Evolutionary conservation across 2,888 invertebrate species (phyloP).

Genomic region (Cabera pusaria): DNA sequence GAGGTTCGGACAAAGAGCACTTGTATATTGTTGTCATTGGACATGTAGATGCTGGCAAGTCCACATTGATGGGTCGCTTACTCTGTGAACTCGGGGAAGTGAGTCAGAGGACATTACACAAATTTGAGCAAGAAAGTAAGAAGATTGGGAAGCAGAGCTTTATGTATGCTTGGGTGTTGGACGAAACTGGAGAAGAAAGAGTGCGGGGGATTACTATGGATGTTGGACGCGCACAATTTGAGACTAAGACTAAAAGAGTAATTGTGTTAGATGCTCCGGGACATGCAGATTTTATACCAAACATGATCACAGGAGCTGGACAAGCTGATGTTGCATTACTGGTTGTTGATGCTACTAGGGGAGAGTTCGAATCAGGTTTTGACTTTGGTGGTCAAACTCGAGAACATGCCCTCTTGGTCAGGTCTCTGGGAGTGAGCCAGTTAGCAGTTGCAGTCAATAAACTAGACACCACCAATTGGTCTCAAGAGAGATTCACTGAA

Average conservation of each 20-base stretch:
- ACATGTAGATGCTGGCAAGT: constrained; percentile 99
- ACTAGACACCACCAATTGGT: constrained; percentile 98
- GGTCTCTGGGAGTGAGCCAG: constrained; percentile 95
- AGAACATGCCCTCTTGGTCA: constrained; percentile 97
- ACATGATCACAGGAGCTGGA: constrained; percentile 99
- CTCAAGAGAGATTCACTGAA: constrained; percentile 94
- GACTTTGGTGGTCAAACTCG: constrained; percentile 98
- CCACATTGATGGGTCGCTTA: constrained; percentile 98
- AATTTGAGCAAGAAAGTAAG: constrained; percentile 98
- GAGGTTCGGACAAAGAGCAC: constrained; percentile 92
- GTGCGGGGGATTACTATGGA: constrained; percentile 99
- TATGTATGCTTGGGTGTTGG: constrained; percentile 99
- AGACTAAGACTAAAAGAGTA: constrained; percentile 91
- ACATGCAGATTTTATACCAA: constrained; percentile 99
- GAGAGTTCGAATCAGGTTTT: constrained; percentile 99
- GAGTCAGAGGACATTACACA: constrained; percentile 94
- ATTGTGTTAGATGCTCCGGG: constrained; percentile 98
- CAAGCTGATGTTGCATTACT: constrained; percentile 99
- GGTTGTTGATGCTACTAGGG: constrained; percentile 97
- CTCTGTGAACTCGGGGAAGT: constrained; percentile 94
- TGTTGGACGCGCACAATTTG: constrained; percentile 96
- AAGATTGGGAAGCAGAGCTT: constrained; percentile 99
- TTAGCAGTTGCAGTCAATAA: constrained; percentile 98
- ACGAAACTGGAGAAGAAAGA: constrained; percentile 99
- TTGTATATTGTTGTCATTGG: constrained; percentile 96